phyloP scores from a whole-genome alignment of 2,888 invertebrate genomes.

The Heliconius ethilla region DNA sequence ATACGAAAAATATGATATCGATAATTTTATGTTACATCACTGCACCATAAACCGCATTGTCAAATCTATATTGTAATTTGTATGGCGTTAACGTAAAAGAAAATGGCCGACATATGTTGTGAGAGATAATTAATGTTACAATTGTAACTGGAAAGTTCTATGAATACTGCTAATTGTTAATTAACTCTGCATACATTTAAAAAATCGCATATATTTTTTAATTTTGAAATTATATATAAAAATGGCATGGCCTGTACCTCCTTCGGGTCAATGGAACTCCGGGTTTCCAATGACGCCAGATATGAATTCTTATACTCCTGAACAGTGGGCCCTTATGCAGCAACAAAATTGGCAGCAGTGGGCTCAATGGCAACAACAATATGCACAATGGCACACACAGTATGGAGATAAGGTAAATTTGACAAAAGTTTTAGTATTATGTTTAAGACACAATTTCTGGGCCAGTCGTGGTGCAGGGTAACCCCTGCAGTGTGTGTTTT shows the following conservation, averaged over 20 bases:
- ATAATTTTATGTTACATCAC: slow-evolving; percentile 27
- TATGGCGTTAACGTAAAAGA: slow-evolving; percentile 43
- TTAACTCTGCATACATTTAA: not conserved
- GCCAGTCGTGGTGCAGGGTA: too few species aligned
- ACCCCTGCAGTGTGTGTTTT: not conserved
- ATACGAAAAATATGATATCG: slow-evolving; percentile 17
- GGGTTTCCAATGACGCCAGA: slow-evolving; percentile 60
- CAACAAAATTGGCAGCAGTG: slow-evolving; percentile 89
- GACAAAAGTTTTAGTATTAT: not conserved
- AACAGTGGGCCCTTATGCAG: slow-evolving; percentile 86
- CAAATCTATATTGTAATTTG: slow-evolving; percentile 30
- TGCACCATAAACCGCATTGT: slow-evolving; percentile 27
- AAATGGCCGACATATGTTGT: slow-evolving; percentile 50
- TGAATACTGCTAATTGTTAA: not conserved
- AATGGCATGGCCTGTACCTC: slow-evolving; percentile 74
- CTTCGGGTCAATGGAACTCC: slow-evolving; percentile 64
- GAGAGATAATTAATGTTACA: slow-evolving; percentile 24
- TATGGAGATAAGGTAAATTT: slow-evolving; percentile 86
- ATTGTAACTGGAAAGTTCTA: not conserved
- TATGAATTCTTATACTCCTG: slow-evolving; percentile 80
- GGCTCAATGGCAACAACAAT: slow-evolving; percentile 90
- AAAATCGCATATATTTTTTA: not conserved
- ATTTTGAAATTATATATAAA: not conserved
- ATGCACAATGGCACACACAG: slow-evolving; percentile 88
- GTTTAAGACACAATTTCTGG: not conserved